Evolutionary conservation across 2,888 invertebrate genomes (phyloP), one percentile per base, ranked within the genome.

Genomic region (Callyntrura sp.): DNA sequence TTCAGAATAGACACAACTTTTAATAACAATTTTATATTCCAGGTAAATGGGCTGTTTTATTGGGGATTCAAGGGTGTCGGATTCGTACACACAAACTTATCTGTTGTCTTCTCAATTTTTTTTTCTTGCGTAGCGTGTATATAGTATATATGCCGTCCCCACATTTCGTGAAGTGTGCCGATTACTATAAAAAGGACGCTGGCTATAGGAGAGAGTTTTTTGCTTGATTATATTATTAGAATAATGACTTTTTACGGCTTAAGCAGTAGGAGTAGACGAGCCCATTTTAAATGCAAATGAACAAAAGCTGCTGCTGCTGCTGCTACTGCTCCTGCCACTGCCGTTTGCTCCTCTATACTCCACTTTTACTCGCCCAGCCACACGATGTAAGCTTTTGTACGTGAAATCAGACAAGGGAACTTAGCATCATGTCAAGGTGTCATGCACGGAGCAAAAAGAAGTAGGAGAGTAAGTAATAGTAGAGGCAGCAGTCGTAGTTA

Each of bases 211-310:
- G 5, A 78, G 55, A 57, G 78, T 6, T 28, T n/a, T 43, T 14
- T 60, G 35, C 17, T 35, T 81, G 45, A 62, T 62, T 60, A 62
- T 81, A 62, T 62, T 81, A 81, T 81, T 81, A 45, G 81, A 81
- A 28, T 81, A 81, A 81, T 81, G 60, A 81, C 81, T 81, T 81
- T 81, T 55, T 55, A 78, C 55, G 55, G 81, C 81, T 60, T 81
- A 62, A 81, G 20, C 81, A 81, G 62, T 23, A 45, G 62, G 43
- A 62, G 60, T 6, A 81, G 62, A 51, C 83, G n/a, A 89, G 12
- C 79, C 85, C 45, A 90, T 82, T 90, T 85, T 51, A 90, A 82
- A 90, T 90, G 85, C 86, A 90, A 90, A 90, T 90, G 82, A 85
- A 76, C 62, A 79, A 76, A 79, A 79, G 79, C 65, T 60, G 73